Conservation (phyloP, 2,888 invertebrate species). For the Drosophila bunnanda region DNA sequence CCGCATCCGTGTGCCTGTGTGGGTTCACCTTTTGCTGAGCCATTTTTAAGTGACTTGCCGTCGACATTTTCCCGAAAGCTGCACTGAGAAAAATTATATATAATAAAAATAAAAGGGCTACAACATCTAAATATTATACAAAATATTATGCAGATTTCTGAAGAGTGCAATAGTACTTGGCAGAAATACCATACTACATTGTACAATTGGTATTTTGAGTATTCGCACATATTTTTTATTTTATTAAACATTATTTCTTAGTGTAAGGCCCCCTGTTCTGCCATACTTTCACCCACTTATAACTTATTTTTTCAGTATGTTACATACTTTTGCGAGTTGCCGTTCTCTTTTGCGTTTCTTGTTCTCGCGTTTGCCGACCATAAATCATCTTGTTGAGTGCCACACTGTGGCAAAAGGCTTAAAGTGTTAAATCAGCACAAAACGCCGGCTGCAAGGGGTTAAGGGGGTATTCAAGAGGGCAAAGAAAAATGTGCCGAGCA, state of each 20-base stretch:
- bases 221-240: no score
- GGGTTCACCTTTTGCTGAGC: conserved; percentile 58
- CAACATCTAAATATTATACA: no score
- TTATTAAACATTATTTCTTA: neutral
- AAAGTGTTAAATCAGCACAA: conserved; percentile 70
- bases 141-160: neutral
- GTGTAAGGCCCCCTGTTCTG: neutral
- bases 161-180: neutral
- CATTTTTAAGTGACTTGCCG: conserved; percentile 78
- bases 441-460: conserved; percentile 30
- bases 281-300: conserved; percentile 27
- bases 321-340: conserved; percentile 67
- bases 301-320: conserved; percentile 49
- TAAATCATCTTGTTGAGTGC: conserved; percentile 65
- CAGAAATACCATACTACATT: neutral
- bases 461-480: conserved; percentile 9
- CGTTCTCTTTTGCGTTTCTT: conserved; percentile 33
- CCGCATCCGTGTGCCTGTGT: conserved; percentile 23
- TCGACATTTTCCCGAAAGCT: conserved; percentile 52
- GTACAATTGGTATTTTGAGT: neutral
- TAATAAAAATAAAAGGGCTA: no score
- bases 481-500: conserved; percentile 27
- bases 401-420: conserved; percentile 55
- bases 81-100: neutral
- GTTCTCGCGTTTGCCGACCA: conserved; percentile 51